Base-by-base conservation (phyloP, 2,888 invertebrate species). In the Cryptocephalus primarius region DNA sequence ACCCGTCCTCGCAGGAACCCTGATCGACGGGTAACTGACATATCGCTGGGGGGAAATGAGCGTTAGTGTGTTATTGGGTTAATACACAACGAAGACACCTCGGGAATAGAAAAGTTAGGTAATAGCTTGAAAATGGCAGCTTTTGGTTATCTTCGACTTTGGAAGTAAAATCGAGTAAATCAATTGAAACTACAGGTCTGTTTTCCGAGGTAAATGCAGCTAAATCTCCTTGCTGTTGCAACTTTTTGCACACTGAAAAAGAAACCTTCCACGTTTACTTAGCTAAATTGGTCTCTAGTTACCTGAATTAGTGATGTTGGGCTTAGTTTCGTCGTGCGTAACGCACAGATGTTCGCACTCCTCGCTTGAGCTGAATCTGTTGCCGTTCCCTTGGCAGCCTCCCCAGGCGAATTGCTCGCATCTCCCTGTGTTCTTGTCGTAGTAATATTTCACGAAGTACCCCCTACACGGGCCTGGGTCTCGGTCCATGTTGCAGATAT, bases 321-420 rank as follows among this genome's bases (percentile, higher is more conserved):
- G 63, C 48, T 59, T 62, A 56, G 78, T 74, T 57, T 81, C 82
- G 55, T 77, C 76, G 41, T 72, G 75, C 46, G 74, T 73, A 48
- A 79, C 65, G 67, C 90, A 91, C 59, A 84, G 71, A 4, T 79
- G 75, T 64, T 84, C 77, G 63, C 91, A 91, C 63, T 88, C 87
- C 32, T 78, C 75, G n/a, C 72, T 64, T 9, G 78, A 78, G 48
- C 80, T 81, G 72, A 93, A 93, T 45, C 88, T 75, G 68, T 93
- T 93, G 43, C 85, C 83, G 57, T 88, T 88, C 33, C 92, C 92
- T 34, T 74, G 77, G 64, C 92, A 93, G 48, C 92, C 92, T 34
- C 89, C 83, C 63, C 85, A 93, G 1, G 72, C 69, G 68, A 88
- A 93, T 52, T 76, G 71, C 44, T 74, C 72, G 65, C 93, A 93